These are phyloP conservation scores for Cecidostiba fungosa DNA, from an alignment of 2,888 invertebrate species.

Conservation along the genomic window DNA sequence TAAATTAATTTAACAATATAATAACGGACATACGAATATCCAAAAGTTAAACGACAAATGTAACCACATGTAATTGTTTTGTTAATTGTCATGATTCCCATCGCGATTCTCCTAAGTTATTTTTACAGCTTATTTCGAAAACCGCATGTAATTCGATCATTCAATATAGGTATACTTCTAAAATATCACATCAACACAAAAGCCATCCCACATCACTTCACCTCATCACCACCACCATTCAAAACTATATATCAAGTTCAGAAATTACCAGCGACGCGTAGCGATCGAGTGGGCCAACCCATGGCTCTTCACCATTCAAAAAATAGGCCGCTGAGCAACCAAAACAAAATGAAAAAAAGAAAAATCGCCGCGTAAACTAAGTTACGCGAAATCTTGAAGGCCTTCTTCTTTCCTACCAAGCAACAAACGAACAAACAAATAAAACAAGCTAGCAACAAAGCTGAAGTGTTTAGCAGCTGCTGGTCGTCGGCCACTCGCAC, in stretches of 20 bases:
- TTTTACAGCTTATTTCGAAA: not conserved
- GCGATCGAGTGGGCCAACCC: not conserved
- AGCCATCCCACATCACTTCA: not conserved
- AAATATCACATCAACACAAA: not conserved
- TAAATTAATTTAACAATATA: not conserved
- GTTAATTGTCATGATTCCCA: not conserved
- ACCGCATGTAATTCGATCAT: not conserved
- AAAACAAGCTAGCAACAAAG: not conserved
- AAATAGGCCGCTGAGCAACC: slow-evolving; percentile 50
- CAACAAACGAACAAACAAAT: not conserved
- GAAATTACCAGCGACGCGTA: slow-evolving; percentile 48
- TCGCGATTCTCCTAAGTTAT: no score
- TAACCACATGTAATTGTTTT: not conserved
- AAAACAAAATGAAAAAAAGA: slow-evolving; percentile 49
- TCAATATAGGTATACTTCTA: not conserved
- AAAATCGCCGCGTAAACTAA: not conserved
- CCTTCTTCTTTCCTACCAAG: not conserved
- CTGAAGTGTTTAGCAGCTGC: not conserved
- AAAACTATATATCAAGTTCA: not conserved
- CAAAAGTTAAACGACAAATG: not conserved
- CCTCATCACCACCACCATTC: not conserved
- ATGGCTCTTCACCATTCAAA: slow-evolving; percentile 51
- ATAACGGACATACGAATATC: not conserved
- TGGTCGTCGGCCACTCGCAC: slow-evolving; percentile 8
- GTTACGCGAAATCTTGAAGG: slow-evolving; percentile 45